Conservation (phyloP, 1,140 invertebrate species). For the Brachionus asplanchnoidis region DNA sequence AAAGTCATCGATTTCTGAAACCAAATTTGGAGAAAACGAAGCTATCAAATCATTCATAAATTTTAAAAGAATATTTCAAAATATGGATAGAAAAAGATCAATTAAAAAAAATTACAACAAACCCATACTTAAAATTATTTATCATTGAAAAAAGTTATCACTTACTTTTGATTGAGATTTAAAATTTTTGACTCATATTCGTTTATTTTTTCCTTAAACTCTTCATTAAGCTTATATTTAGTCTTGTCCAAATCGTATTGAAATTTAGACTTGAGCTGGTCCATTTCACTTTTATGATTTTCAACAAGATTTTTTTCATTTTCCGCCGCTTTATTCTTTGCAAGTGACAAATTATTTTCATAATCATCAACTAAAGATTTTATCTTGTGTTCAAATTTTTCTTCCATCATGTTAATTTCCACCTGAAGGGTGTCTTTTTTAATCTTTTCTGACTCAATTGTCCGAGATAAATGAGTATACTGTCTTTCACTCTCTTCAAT, state of each 20-base stretch:
- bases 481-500: conserved; percentile 25
- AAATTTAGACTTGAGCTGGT: neutral
- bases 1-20: no score
- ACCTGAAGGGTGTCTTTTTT: conserved; percentile 26
- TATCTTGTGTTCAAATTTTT: conserved; percentile 32
- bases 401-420: conserved; percentile 34
- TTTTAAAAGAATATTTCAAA: no score
- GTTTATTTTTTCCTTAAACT: neutral
- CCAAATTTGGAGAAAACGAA: no score
- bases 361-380: neutral
- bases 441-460: conserved; percentile 9
- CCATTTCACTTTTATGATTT: neutral
- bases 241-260: neutral
- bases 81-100: no score
- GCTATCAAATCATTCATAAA: no score
- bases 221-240: neutral
- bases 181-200: conserved; percentile 19
- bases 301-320: neutral
- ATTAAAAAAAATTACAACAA: no score
- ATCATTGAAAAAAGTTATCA: neutral
- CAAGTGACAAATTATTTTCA: neutral
- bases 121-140: no score
- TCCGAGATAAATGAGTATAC: neutral
- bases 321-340: neutral
- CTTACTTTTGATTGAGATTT: conserved; percentile 10